phyloP scores from a whole-genome alignment of 2,797 vertebrate genomes.

The Coluber constrictor region DNA sequence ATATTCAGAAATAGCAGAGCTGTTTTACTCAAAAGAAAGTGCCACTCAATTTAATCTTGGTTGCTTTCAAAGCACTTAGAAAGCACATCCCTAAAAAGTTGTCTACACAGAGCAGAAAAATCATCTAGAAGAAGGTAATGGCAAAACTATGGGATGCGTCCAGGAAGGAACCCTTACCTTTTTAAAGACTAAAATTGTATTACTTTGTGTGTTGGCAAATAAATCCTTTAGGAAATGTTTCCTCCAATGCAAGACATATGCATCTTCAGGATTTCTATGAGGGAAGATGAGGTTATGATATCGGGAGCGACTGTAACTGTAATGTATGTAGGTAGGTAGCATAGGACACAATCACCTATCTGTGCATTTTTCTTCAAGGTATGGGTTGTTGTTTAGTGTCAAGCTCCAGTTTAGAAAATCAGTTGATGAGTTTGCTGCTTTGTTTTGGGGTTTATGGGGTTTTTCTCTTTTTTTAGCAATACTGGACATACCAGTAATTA shows the following conservation, averaged over 20 bases:
- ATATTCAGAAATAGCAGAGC: neutral
- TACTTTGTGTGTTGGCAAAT: neutral
- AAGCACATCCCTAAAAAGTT: neutral
- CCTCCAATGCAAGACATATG: neutral
- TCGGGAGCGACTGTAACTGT: neutral
- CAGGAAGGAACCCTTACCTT: neutral
- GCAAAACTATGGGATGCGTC: neutral
- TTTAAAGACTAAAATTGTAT: conserved; percentile 6
- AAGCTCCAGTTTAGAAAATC: neutral
- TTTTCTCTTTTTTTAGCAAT: neutral
- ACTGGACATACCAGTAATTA: neutral
- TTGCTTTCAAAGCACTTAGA: neutral
- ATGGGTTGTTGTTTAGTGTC: neutral
- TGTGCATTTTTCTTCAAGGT: neutral
- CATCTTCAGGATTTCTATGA: neutral
- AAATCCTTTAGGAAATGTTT: neutral
- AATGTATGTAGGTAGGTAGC: neutral
- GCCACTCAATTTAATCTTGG: neutral
- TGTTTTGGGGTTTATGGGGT: neutral
- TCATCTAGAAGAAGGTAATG: neutral
- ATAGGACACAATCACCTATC: neutral
- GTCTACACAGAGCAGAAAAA: neutral
- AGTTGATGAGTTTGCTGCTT: neutral
- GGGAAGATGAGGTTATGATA: neutral
- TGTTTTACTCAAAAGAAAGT: neutral